Conservation (phyloP, 2,797 vertebrate species). For the Otolemur crassicaudatus region DNA sequence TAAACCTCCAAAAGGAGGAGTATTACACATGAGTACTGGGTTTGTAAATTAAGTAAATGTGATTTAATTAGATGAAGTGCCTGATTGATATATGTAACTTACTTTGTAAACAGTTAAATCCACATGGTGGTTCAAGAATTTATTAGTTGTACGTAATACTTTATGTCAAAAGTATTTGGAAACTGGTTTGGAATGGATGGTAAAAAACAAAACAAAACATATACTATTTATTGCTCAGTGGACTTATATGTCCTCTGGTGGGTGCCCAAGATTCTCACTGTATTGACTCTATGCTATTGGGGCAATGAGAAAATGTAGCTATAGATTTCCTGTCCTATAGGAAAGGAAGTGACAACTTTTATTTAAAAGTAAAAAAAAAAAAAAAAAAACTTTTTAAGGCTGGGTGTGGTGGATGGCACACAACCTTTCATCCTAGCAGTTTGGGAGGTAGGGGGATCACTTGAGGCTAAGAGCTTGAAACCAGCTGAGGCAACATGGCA, state of each 20-base stretch:
- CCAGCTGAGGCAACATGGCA: neutral
- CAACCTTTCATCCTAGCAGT: neutral
- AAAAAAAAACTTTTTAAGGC: neutral
- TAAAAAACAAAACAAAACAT: neutral
- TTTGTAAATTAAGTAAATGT: constrained; percentile 6
- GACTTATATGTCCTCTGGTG: neutral
- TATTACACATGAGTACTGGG: neutral
- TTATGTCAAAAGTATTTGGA: neutral
- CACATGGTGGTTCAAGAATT: neutral
- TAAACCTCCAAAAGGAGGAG: neutral
- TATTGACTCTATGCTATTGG: neutral
- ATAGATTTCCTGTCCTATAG: neutral
- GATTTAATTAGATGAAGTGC: neutral
- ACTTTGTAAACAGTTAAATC: neutral
- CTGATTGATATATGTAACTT: neutral
- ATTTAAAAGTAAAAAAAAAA: neutral
- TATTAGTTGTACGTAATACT: neutral
- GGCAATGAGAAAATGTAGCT: neutral
- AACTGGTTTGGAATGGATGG: neutral
- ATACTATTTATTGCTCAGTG: neutral
- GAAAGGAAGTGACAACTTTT: neutral
- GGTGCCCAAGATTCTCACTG: neutral
- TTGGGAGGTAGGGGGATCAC: neutral
- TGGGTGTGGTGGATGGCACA: neutral
- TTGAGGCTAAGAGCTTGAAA: neutral